Base-by-base conservation (phyloP, 2,113 vertebrate species). In the Ahaetulla prasina region DNA sequence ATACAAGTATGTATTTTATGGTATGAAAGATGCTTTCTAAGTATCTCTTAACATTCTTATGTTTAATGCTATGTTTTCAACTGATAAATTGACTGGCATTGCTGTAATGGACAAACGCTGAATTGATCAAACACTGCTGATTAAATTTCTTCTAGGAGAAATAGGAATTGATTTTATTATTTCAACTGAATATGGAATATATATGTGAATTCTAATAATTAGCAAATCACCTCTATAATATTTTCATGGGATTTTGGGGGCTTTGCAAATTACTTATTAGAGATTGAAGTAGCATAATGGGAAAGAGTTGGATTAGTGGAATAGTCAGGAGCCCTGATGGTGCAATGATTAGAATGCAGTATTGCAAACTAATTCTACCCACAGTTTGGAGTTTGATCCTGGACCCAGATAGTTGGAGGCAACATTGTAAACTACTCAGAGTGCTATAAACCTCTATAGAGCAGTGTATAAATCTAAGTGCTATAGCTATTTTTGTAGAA, bases 1-100 rank as follows among this genome's bases (percentile, higher is more conserved):
- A 97, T 99, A 99, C 98, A 98, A 98, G 99, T 99, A 99, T 98
- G 99, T 99, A 99, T 98, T 98, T 98, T 96, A 97, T 97, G 97
- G 98, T 97, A 97, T 98, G 98, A 97, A 50, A 96, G 96, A 96
- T 94, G 88, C 45, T 60, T 89, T 92, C 49, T 85, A 43, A 63
- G 4, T 49, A 30, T 47, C 10, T 60, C 60, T 57, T 86, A 90
- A 90, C 8, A 39, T 45, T 8, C 50, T 89, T 5, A 39, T 27
- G 39, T 8, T 47, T 25, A 80, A 2, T 39, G n/a, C 4, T 57
- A 88, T 87, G 92, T 92, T 54, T 85, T 14, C 0, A 43, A 8
- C 89, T 52, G 50, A n/a, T 68, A 95, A 91, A 68, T 90, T 95
- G 63, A 95, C 47, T 89, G 91, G 68, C 20, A 92, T 8, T 85